Evolutionary conservation across 2,888 invertebrate genomes (phyloP).

Genomic region (Drosophila antonietae): DNA sequence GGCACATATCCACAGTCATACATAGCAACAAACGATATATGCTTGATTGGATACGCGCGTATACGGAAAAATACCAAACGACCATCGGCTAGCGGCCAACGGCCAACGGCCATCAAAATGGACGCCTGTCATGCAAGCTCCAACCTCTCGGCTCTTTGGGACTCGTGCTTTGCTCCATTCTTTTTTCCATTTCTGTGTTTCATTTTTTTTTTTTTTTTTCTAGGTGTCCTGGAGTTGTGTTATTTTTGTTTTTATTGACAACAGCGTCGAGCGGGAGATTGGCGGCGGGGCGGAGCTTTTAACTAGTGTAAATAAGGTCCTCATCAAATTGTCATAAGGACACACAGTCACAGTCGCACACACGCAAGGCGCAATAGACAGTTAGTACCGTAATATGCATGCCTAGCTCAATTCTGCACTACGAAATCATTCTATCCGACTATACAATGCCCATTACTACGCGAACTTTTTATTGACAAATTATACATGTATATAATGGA

Average conservation of each 20-base stretch:
- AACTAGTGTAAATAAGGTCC: constrained; percentile 82
- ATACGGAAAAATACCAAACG: constrained; percentile 69
- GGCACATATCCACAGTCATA: constrained; percentile 21
- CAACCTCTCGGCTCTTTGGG: constrained; percentile 40
- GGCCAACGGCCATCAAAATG: constrained; percentile 68
- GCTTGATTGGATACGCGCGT: constrained; percentile 81
- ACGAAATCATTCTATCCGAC: neutral
- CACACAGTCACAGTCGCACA: constrained; percentile 45
- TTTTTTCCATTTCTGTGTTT: constrained; percentile 16
- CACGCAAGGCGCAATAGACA: constrained; percentile 33
- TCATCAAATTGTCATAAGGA: constrained; percentile 83
- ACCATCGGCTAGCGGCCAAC: constrained; percentile 48
- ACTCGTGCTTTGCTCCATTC: neutral
- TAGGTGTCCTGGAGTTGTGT: constrained; percentile 42
- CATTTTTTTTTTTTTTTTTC: constrained; percentile 19
- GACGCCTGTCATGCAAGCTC: constrained; percentile 71
- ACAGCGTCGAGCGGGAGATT: constrained; percentile 15
- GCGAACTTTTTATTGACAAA: neutral
- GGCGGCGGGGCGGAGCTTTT: constrained; percentile 68
- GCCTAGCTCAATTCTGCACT: constrained; percentile 40
- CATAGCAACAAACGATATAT: constrained; percentile 59
- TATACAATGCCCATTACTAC: neutral
- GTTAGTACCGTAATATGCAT: constrained; percentile 57
- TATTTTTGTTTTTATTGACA: constrained; percentile 77
- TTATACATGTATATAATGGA: neutral